phyloP scores from a whole-genome alignment of 1,140 invertebrate species.

The Monochamus saltuarius region DNA sequence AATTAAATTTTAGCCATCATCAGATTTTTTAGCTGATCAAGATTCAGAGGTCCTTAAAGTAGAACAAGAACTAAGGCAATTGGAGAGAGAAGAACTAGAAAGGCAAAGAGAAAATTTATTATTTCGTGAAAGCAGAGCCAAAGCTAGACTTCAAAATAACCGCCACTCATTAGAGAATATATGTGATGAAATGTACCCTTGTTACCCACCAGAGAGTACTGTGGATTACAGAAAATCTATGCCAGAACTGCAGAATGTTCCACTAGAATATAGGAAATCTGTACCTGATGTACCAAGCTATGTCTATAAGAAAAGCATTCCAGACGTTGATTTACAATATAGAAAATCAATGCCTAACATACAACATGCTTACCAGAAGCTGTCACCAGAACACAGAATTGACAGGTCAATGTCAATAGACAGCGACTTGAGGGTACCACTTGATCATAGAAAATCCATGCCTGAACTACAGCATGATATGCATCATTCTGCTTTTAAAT shows the following conservation, averaged over 20 bases:
- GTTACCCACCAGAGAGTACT: slow-evolving; percentile 36
- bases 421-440: slow-evolving; percentile 36
- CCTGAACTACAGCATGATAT: slow-evolving; percentile 40
- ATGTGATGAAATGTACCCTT: slow-evolving; percentile 44
- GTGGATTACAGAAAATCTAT: slow-evolving; percentile 66
- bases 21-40: slow-evolving; percentile 42
- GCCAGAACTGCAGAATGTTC: slow-evolving; percentile 59
- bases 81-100: slow-evolving; percentile 76
- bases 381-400: slow-evolving; percentile 12
- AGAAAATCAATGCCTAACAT: slow-evolving; percentile 41
- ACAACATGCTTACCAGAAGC: slow-evolving; percentile 31
- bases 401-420: slow-evolving; percentile 9
- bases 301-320: slow-evolving; percentile 21
- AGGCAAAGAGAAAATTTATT: slow-evolving; percentile 69
- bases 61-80: slow-evolving; percentile 71
- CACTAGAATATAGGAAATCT: slow-evolving; percentile 36
- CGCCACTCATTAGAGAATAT: slow-evolving; percentile 65
- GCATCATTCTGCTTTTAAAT: slow-evolving; percentile 22
- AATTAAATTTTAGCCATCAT: slow-evolving; percentile 6
- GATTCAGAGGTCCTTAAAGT: slow-evolving; percentile 71
- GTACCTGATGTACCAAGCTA: slow-evolving; percentile 38
- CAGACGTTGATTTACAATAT: slow-evolving; percentile 29
- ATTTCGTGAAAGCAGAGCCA: slow-evolving; percentile 61
- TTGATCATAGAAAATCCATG: slow-evolving; percentile 38
- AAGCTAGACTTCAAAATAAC: slow-evolving; percentile 54